A percentile compares a stretch with the other conserved stretches of the same genome.
Conservation (phyloP, 35 echinoderm and acorn worm species). For the Lytechinus variegatus region DNA sequence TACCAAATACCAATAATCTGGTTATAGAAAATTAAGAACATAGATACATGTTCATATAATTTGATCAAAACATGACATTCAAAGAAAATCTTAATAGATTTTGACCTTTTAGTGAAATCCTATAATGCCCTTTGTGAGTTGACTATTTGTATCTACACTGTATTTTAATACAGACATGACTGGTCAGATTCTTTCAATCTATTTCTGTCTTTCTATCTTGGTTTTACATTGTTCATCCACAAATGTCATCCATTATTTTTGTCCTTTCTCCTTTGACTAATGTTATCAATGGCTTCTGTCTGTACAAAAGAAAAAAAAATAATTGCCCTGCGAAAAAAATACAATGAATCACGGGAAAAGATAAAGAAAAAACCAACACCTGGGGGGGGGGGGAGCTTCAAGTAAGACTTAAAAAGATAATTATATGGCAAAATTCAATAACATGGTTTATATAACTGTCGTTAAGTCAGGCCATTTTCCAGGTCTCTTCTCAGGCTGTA, state of each 20-base stretch:
- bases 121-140: neutral
- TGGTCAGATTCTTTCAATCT: neutral
- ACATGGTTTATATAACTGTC: too few species aligned
- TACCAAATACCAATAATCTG: neutral
- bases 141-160: neutral
- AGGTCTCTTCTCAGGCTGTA: too few species aligned
- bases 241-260: neutral
- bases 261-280: neutral
- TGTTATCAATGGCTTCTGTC: too few species aligned
- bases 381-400: too few species aligned
- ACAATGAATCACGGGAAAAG: too few species aligned
- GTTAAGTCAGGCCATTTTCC: too few species aligned
- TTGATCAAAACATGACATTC: neutral
- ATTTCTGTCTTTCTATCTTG: neutral
- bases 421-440: too few species aligned
- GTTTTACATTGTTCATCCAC: neutral
- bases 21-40: neutral
- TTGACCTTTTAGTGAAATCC: neutral
- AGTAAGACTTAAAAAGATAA: too few species aligned
- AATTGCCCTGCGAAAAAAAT: too few species aligned
- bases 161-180: neutral
- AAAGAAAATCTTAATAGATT: neutral
- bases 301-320: too few species aligned
- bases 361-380: too few species aligned
- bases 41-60: neutral